A percentile compares a stretch with the other conserved stretches of the same genome.
Evolutionary conservation across 2,113 vertebrate species (phyloP).

Genomic region (Ochotona princeps): DNA sequence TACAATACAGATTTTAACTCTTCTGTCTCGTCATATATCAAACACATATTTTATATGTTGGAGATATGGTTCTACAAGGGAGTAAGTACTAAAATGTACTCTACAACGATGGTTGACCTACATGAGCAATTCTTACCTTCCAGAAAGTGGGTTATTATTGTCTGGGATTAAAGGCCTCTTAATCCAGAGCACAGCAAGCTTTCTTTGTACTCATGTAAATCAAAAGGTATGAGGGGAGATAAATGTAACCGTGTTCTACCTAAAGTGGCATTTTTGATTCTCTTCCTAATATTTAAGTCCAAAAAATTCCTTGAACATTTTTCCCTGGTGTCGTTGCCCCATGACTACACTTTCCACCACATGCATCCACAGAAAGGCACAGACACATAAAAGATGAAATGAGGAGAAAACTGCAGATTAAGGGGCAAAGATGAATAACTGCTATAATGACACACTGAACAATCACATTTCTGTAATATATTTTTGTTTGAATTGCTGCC

Average conservation of each 20-base stretch:
- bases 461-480: conserved; percentile 77
- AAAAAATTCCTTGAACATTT: conserved; percentile 63
- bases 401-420: conserved; percentile 44
- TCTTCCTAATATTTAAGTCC: conserved; percentile 40
- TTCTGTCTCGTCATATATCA: background rate
- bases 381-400: conserved; percentile 56
- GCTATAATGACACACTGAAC: conserved; percentile 69
- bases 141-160: conserved; percentile 4
- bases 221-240: background rate
- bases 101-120: background rate
- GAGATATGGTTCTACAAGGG: background rate
- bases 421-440: conserved; percentile 69
- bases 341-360: conserved; percentile 7
- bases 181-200: background rate
- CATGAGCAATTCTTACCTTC: background rate
- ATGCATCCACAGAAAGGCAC: conserved; percentile 25
- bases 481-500: conserved; percentile 78
- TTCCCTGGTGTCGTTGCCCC: background rate
- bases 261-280: background rate
- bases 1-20: conserved; percentile 13
- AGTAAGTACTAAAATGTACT: conserved; percentile 10
- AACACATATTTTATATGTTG: conserved; percentile 12
- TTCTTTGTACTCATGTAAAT: conserved; percentile 33
- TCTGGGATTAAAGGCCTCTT: conserved; percentile 17
- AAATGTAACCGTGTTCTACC: conserved; percentile 27